A percentile compares a stretch with the other conserved stretches of the same genome.
phyloP scores from a whole-genome alignment of 2,888 invertebrate species.

The Apocheima hispidaria region DNA sequence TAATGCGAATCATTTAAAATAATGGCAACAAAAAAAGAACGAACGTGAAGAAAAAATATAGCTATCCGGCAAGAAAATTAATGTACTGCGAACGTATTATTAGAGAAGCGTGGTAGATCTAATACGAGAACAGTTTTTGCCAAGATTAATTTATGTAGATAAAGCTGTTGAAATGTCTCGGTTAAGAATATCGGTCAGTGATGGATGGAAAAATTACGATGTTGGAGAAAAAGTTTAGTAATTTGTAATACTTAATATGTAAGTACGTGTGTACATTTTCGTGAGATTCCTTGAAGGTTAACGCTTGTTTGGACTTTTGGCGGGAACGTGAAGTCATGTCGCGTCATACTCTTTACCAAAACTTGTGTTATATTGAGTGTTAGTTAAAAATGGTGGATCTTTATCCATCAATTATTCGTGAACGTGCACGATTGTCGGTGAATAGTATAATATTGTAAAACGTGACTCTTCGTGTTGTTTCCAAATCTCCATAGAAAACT shows the following conservation, averaged over 20 bases:
- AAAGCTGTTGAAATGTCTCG: constrained; percentile 24
- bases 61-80: constrained; percentile 36
- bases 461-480: too few relatives aligned
- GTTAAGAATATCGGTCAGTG: constrained; percentile 3
- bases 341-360: too few relatives aligned
- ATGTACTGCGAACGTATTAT: constrained; percentile 38
- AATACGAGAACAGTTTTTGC: constrained; percentile 22
- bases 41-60: constrained; percentile 16
- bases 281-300: too few relatives aligned
- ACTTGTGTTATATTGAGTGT: too few relatives aligned
- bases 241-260: too few relatives aligned
- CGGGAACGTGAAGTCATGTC: too few relatives aligned
- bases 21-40: constrained; percentile 40
- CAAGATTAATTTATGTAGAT: constrained; percentile 15
- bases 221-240: not conserved
- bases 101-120: constrained; percentile 32
- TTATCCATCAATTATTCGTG: too few relatives aligned
- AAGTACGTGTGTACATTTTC: not conserved
- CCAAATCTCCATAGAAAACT: too few relatives aligned
- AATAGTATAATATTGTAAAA: too few relatives aligned
- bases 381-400: too few relatives aligned
- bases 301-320: too few relatives aligned
- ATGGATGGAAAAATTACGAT: constrained; percentile 3
- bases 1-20: constrained; percentile 44
- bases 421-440: too few relatives aligned